These are phyloP conservation scores for Cyprinus carpio DNA, from an alignment of 2,113 vertebrate species.

Conservation along the genomic window DNA sequence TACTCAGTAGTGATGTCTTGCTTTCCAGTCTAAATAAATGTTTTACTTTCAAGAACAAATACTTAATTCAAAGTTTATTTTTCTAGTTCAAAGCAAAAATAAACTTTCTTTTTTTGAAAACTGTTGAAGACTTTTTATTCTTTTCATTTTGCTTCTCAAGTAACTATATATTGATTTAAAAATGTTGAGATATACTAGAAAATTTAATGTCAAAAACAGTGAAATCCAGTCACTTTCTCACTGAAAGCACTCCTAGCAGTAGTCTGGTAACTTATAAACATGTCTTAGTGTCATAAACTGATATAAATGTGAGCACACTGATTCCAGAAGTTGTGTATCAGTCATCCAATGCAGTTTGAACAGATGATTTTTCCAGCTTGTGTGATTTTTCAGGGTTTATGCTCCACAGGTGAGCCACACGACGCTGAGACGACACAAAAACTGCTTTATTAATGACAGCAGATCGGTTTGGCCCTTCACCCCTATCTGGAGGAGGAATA, in stretches of 20 bases:
- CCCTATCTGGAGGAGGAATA: background rate
- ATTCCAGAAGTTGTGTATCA: background rate
- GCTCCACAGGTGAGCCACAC: no score
- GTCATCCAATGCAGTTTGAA: background rate
- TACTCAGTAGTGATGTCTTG: no score
- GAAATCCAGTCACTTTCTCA: background rate
- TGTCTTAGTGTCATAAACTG: background rate
- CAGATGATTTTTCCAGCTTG: background rate
- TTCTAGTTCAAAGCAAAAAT: background rate
- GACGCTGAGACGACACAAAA: no score
- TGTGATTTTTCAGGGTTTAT: background rate
- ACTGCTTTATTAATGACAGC: no score
- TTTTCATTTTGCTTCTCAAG: background rate
- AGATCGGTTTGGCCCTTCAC: background rate
- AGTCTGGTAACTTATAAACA: background rate
- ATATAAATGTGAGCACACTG: background rate
- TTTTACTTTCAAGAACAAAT: background rate
- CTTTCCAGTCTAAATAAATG: no score
- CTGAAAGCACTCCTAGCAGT: no score
- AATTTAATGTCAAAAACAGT: no score
- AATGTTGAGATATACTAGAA: no score
- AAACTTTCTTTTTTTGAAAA: no score
- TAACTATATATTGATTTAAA: no score
- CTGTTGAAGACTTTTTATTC: background rate
- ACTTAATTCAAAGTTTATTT: background rate